phyloP scores from a whole-genome alignment of 2,888 invertebrate genomes.

The Litoditis marina region DNA sequence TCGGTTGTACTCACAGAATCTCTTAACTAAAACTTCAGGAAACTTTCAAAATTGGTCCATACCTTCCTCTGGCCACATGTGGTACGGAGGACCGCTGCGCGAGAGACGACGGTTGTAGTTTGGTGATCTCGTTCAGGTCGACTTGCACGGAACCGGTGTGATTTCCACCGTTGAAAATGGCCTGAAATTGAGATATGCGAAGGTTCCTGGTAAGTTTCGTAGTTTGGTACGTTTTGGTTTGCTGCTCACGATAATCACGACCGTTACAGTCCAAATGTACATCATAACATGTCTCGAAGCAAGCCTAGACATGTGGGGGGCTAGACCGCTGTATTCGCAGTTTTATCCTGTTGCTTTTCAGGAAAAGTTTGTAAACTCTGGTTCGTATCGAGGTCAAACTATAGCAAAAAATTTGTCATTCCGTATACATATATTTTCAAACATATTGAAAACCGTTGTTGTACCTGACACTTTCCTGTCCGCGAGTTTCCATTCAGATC shows the following conservation, averaged over 20 bases:
- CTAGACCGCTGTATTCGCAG: too few relatives aligned
- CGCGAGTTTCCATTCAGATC: conserved; percentile 37
- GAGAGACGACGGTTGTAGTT: conserved; percentile 25
- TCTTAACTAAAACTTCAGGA: neutral
- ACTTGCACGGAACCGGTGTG: conserved; percentile 42
- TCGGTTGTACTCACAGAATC: too few relatives aligned
- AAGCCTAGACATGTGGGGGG: neutral
- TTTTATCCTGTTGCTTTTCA: too few relatives aligned
- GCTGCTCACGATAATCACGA: neutral
- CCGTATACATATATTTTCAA: too few relatives aligned
- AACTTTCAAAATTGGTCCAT: neutral
- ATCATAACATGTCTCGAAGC: too few relatives aligned
- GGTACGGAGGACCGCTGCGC: conserved; percentile 35
- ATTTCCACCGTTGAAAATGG: conserved; percentile 50
- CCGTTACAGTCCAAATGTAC: too few relatives aligned
- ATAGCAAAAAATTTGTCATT: too few relatives aligned
- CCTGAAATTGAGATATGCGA: conserved; percentile 14
- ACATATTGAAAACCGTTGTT: too few relatives aligned
- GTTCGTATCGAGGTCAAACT: too few relatives aligned
- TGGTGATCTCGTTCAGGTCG: conserved; percentile 27
- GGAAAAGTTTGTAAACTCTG: neutral
- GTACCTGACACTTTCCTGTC: conserved; percentile 36
- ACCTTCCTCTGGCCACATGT: conserved; percentile 70
- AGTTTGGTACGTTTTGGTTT: too few relatives aligned
- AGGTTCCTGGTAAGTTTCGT: too few relatives aligned